Evolutionary conservation across 2,113 vertebrate species (phyloP).

Genomic region (Urocitellus parryii): DNA sequence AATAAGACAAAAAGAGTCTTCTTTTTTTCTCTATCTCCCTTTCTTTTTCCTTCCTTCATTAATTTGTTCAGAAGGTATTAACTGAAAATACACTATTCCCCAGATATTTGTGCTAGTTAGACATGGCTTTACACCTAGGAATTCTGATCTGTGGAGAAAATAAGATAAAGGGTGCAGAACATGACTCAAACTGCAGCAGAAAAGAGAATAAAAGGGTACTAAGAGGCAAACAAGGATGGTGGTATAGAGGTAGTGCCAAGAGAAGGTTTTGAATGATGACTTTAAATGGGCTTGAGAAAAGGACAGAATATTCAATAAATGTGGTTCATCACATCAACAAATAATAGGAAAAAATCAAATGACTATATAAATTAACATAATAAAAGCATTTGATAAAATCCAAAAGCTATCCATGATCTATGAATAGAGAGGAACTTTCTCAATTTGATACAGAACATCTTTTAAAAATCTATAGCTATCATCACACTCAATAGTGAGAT

Average conservation of each 20-base stretch:
- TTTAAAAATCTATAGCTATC: too few relatives aligned
- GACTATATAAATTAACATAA: not conserved
- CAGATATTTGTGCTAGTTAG: not conserved
- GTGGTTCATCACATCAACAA: not conserved
- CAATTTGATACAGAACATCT: not conserved
- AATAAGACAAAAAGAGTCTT: not conserved
- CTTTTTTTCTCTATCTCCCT: not conserved
- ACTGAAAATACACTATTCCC: not conserved
- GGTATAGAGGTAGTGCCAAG: not conserved
- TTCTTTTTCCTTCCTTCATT: not conserved
- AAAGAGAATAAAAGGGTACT: not conserved
- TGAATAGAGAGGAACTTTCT: not conserved
- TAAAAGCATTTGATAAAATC: not conserved
- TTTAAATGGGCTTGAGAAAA: not conserved
- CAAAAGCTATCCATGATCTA: not conserved
- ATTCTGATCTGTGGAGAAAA: not conserved
- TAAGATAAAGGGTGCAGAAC: not conserved
- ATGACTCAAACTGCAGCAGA: conserved; percentile 34
- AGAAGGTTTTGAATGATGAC: conserved; percentile 38
- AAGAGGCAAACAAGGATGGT: not conserved
- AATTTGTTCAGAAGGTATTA: not conserved
- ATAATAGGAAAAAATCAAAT: not conserved
- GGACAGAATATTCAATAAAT: not conserved
- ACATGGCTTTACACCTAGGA: not conserved
- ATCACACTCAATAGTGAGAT: not conserved